phyloP scores from a whole-genome alignment of 2,797 vertebrate species.

The Brachyrhaphis roseni region DNA sequence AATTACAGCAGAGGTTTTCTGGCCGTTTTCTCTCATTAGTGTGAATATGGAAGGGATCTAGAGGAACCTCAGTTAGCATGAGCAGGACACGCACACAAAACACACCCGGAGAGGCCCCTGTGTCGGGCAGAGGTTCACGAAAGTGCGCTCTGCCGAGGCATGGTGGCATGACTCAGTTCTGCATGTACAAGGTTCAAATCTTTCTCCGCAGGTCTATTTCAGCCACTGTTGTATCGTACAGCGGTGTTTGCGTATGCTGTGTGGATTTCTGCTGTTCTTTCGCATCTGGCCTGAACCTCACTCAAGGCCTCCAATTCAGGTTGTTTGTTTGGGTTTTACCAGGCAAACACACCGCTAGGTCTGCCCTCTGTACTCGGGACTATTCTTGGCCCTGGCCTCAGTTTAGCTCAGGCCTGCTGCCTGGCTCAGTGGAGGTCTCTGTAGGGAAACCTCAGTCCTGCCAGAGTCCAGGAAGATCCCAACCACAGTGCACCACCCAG shows the following conservation, averaged over 20 bases:
- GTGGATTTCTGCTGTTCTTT: constrained; percentile 62
- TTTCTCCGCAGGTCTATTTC: constrained; percentile 73
- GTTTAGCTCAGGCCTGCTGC: constrained; percentile 73
- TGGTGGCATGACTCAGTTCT: constrained; percentile 46
- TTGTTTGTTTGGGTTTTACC: constrained; percentile 78
- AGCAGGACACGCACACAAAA: constrained; percentile 22
- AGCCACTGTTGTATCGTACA: constrained; percentile 48
- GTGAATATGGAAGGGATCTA: constrained; percentile 62
- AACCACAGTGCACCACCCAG: constrained; percentile 68
- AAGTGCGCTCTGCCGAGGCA: constrained; percentile 27
- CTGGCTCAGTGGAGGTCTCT: constrained; percentile 72
- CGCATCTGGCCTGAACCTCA: constrained; percentile 61
- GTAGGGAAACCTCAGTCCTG: constrained; percentile 74
- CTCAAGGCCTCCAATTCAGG: constrained; percentile 58
- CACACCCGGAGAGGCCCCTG: constrained; percentile 22
- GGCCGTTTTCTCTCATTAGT: constrained; percentile 75
- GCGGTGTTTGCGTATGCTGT: constrained; percentile 56
- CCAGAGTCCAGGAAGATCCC: constrained; percentile 71
- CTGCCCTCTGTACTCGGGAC: constrained; percentile 53
- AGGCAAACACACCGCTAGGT: constrained; percentile 77
- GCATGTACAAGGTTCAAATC: constrained; percentile 51
- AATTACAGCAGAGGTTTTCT: constrained; percentile 76
- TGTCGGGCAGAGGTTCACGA: constrained; percentile 42
- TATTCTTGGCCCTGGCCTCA: constrained; percentile 69
- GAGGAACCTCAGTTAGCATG: constrained; percentile 37